Conservation (phyloP, 2,888 invertebrate genomes). For the Eledone cirrhosa region DNA sequence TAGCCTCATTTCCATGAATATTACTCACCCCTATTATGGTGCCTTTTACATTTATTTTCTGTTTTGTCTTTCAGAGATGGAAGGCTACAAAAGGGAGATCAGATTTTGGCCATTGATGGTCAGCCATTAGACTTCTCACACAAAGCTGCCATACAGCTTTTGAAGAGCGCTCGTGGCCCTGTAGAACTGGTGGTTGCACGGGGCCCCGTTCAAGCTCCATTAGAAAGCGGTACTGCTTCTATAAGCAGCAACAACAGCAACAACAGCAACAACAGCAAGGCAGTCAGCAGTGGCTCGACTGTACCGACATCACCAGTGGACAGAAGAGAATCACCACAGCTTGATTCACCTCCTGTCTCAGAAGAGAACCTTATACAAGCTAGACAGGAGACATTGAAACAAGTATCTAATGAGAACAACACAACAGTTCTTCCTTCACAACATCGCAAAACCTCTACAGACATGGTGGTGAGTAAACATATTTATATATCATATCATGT, state of each 20-base stretch:
- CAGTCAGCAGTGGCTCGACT: no score
- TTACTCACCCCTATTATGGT: no score
- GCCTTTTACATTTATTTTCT: neutral
- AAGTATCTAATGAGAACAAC: conserved; percentile 21
- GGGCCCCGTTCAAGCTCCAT: conserved; percentile 40
- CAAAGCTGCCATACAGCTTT: conserved; percentile 80
- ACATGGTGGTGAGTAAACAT: conserved; percentile 51
- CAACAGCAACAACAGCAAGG: no score
- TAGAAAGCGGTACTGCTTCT: conserved; percentile 16
- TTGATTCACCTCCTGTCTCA: no score
- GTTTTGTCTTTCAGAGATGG: conserved; percentile 72
- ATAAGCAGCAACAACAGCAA: no score
- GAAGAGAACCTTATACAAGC: no score
- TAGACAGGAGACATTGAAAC: neutral
- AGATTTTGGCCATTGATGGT: conserved; percentile 84
- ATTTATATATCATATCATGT: neutral
- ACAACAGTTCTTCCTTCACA: conserved; percentile 30
- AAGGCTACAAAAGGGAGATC: conserved; percentile 80
- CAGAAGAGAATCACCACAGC: neutral
- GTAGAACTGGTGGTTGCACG: conserved; percentile 67
- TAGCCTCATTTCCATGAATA: no score
- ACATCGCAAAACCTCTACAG: conserved; percentile 42
- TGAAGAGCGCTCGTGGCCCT: conserved; percentile 77
- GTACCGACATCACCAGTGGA: neutral
- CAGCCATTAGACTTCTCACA: conserved; percentile 79